Evolutionary conservation across 1,140 invertebrate species (phyloP).

Genomic region (Trinorchestia longiramus): DNA sequence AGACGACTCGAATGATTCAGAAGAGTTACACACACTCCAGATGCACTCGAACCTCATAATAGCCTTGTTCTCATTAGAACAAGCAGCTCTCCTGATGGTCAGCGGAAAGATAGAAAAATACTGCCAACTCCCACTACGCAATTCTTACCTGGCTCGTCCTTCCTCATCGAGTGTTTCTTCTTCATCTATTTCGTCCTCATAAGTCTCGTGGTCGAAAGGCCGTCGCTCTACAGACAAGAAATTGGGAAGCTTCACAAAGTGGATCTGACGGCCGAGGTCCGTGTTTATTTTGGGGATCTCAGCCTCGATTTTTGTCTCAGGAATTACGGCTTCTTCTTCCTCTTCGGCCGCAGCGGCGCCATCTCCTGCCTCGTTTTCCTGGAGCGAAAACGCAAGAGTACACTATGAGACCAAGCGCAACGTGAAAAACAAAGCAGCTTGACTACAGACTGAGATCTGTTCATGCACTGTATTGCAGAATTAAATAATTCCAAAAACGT

Average conservation of each 20-base stretch:
- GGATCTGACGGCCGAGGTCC: slow-evolving; percentile 87
- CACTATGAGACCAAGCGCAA: neutral
- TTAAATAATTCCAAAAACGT: neutral
- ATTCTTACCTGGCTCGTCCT: slow-evolving; percentile 83
- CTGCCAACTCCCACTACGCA: neutral
- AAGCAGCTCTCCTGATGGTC: neutral
- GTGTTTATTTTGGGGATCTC: slow-evolving; percentile 95
- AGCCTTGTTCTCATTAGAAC: neutral
- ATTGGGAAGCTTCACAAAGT: slow-evolving; percentile 95
- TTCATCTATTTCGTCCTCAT: slow-evolving; percentile 99
- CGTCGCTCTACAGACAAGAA: slow-evolving; percentile 92
- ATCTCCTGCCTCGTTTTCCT: neutral
- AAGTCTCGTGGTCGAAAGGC: slow-evolving; percentile 93
- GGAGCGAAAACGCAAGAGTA: neutral
- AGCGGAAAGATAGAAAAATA: neutral
- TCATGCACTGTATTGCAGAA: neutral
- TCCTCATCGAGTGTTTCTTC: slow-evolving; percentile 98
- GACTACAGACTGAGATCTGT: neutral
- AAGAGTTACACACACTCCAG: neutral
- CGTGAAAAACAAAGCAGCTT: neutral
- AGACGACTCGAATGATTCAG: neutral
- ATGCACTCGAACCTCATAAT: neutral
- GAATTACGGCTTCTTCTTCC: slow-evolving; percentile 81
- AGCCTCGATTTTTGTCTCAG: slow-evolving; percentile 95
- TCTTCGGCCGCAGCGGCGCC: neutral